Evolutionary conservation across 2,113 vertebrate genomes (phyloP), one percentile per base, ranked within the genome.

Genomic region (Cochlearius cochlearius): DNA sequence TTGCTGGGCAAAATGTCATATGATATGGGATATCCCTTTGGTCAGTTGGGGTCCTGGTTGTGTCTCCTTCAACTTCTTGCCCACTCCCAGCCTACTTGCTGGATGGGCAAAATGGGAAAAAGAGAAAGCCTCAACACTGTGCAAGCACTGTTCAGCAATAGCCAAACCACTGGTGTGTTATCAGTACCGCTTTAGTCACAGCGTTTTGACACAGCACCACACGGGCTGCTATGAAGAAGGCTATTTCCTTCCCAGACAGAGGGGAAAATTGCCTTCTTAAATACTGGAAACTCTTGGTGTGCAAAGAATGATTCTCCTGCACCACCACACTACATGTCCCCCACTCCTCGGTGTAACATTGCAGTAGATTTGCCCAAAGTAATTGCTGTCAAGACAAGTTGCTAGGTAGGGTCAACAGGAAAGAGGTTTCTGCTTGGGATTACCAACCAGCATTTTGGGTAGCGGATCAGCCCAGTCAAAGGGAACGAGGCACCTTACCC

Each of bases 271-370:
- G 17, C 7, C 6, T 56, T 73, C 41, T 80, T 64, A 26, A 80
- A 41, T 80, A 30, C 50, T n/a, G 67, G 41, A 53, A 73, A 58
- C 30, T 58, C 36, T 41, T 36, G 20, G 21, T 22, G 21, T 25
- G 16, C 21, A 56, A 49, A 63, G 58, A 72, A 30, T 30, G 15
- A 10, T 53, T 52, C 38, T 72, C 30, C 86, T 8, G 4, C 36
- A 49, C 23, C 2, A 4, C 25, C 1, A 0, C n/a, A 56, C 16
- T 41, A 38, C 19, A 9, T 25, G 16, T 49, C 23, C 20, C 18
- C 19, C 3, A 15, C 34, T 41, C 11, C 12, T 72, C 26, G 60
- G n/a, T 41, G 26, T 23, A 59, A 76, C 4, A 3, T 9, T 45
- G 34, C 16, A 29, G 39, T 27, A 60, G n/a, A 36, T 72, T 59